A percentile compares a stretch with the other conserved stretches of the same genome.
Evolutionary conservation across 2,797 vertebrate species (phyloP).

Genomic region (Neopelma chrysocephalum): DNA sequence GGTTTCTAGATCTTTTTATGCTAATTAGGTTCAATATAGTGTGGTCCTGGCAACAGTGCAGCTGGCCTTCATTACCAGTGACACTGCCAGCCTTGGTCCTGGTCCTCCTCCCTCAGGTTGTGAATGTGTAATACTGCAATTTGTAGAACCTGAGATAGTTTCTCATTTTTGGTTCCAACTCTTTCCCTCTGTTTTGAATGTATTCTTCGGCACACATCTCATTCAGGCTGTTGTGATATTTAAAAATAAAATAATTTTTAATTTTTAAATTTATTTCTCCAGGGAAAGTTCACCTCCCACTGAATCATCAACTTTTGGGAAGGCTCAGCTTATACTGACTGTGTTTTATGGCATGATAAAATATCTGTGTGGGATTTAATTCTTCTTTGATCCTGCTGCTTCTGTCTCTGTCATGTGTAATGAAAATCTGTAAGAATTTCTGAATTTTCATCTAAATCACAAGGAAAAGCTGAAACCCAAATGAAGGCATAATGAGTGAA

Average conservation of each 20-base stretch:
- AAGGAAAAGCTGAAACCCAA: not conserved
- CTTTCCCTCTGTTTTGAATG: not conserved
- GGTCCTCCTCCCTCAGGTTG: not conserved
- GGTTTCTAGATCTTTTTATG: not conserved
- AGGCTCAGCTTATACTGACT: not conserved
- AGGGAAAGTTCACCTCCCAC: not conserved
- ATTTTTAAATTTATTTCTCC: not conserved
- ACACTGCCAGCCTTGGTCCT: not conserved
- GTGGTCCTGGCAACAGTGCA: not conserved
- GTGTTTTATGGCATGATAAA: not conserved
- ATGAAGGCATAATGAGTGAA: not conserved
- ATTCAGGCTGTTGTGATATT: not conserved
- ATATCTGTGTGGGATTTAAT: not conserved
- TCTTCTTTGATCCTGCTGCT: not conserved
- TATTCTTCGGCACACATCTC: not conserved
- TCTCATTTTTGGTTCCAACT: not conserved
- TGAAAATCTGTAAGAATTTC: not conserved
- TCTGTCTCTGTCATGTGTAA: not conserved
- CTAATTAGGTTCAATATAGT: not conserved
- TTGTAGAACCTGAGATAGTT: not conserved
- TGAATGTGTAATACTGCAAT: not conserved
- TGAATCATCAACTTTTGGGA: not conserved
- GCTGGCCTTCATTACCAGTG: not conserved
- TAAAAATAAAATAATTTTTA: not conserved
- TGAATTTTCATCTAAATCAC: not conserved